Conservation (phyloP, 1,140 invertebrate genomes). For the Alviniconcha marisindica region DNA sequence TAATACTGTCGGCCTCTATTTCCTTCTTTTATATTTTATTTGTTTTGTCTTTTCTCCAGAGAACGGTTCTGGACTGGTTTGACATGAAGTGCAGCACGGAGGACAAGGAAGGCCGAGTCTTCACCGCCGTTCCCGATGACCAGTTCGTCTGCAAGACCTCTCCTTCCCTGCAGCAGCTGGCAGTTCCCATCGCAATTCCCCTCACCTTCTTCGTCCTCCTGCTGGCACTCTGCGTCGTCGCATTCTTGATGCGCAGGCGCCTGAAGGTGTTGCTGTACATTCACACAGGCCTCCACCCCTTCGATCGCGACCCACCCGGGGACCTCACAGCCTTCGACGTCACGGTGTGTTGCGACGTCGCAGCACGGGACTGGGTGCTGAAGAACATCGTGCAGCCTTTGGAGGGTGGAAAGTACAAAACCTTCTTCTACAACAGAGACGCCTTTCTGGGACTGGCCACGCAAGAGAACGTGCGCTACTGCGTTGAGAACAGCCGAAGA, state of each 20-base stretch:
- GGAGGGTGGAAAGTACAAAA: conserved; percentile 47
- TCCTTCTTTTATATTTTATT: no score
- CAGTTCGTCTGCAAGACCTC: conserved; percentile 57
- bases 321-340: conserved; percentile 47
- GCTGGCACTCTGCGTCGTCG: conserved; percentile 29
- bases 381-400: conserved; percentile 52
- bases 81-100: conserved; percentile 53
- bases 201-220: conserved; percentile 43
- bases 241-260: conserved; percentile 50
- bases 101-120: conserved; percentile 49
- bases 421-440: conserved; percentile 56
- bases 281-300: conserved; percentile 60
- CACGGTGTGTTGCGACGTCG: conserved; percentile 48
- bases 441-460: conserved; percentile 54
- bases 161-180: conserved; percentile 42
- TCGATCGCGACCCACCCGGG: conserved; percentile 53
- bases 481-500: conserved; percentile 53
- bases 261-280: conserved; percentile 59
- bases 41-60: no score
- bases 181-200: conserved; percentile 48
- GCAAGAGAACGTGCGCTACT: conserved; percentile 56
- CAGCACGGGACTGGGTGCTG: conserved; percentile 51
- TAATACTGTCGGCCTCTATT: no score
- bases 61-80: conserved; percentile 35
- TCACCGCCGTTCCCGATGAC: conserved; percentile 51